Evolutionary conservation across 2,797 vertebrate species (phyloP).

Genomic region (Acomys russatus): DNA sequence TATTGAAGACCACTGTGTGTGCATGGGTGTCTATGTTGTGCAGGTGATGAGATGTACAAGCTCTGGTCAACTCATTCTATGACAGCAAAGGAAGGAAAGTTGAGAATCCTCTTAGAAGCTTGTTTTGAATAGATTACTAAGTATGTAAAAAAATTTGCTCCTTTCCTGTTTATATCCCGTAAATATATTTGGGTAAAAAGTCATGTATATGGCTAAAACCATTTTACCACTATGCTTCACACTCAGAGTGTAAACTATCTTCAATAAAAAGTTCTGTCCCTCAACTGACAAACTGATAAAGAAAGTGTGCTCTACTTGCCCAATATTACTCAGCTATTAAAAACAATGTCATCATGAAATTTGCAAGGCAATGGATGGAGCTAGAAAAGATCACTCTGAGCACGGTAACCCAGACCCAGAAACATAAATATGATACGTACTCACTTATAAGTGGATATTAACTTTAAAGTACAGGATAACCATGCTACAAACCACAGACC

Average conservation of each 20-base stretch:
- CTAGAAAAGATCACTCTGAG: too few species aligned
- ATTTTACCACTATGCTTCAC: background rate
- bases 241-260: background rate
- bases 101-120: background rate
- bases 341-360: too few species aligned
- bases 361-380: too few species aligned
- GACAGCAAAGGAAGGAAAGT: background rate
- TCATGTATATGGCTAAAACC: background rate
- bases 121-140: conserved; percentile 3
- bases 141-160: background rate
- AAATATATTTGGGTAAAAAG: background rate
- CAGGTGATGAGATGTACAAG: rapidly evolving
- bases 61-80: background rate
- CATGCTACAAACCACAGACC: too few species aligned
- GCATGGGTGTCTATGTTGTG: rapidly evolving
- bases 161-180: background rate
- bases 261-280: background rate
- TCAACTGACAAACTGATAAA: too few species aligned
- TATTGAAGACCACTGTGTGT: background rate
- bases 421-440: too few species aligned
- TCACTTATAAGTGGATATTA: too few species aligned
- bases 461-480: too few species aligned
- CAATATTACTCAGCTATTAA: too few species aligned
- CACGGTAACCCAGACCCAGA: too few species aligned
- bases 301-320: too few species aligned